Evolutionary conservation across 2,888 invertebrate species (phyloP).

Genomic region (Pharmacophagus antenor): DNA sequence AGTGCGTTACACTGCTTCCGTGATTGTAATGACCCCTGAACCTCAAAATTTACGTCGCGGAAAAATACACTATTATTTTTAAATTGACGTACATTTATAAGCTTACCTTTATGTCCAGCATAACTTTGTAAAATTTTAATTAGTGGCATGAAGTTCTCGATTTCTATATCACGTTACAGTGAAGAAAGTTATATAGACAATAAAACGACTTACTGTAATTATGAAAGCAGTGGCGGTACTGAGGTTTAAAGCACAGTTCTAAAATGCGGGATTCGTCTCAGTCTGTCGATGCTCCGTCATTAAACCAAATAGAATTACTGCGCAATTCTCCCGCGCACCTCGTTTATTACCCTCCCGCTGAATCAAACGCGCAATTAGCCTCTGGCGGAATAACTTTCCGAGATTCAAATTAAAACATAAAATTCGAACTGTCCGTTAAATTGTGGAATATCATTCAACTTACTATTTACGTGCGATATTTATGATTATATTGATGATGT

Average conservation of each 20-base stretch:
- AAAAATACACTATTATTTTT: no score
- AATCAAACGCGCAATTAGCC: conserved; percentile 21
- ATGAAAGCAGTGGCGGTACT: background rate
- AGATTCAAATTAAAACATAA: background rate
- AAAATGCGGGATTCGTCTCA: conserved; percentile 1
- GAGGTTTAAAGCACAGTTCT: background rate
- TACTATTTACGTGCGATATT: background rate
- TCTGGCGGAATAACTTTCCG: background rate
- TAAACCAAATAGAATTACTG: conserved; percentile 13
- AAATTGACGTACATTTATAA: no score
- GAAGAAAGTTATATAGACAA: background rate
- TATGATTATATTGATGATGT: no score
- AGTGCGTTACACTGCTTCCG: no score
- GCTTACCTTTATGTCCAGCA: no score
- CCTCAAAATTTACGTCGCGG: no score
- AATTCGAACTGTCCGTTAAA: background rate
- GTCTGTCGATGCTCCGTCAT: conserved; percentile 1
- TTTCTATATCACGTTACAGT: no score
- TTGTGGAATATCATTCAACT: background rate
- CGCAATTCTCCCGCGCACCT: conserved; percentile 12
- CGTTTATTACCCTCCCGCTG: conserved; percentile 1
- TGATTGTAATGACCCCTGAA: no score
- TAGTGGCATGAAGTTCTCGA: no score
- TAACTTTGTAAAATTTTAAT: no score
- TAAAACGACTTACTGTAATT: background rate